Percentiles rank a stretch among this genome's conserved stretches.
Conservation (phyloP, 53 echinoderm and acorn worm species). For the Holothuria leucospilota region DNA sequence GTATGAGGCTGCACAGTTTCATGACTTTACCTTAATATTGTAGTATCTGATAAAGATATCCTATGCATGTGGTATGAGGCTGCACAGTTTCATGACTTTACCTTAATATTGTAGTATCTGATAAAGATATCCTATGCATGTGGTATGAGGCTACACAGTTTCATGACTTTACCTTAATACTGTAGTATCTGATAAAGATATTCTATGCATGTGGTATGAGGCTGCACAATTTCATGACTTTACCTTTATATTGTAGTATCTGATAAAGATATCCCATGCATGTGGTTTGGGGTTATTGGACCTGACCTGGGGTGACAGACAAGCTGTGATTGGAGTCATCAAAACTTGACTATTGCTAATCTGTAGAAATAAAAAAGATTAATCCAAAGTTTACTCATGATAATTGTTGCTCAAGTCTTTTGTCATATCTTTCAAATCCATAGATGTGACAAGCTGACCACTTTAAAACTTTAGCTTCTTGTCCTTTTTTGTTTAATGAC, state of each 20-base stretch:
- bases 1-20: slow-evolving; percentile 19
- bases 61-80: slow-evolving; percentile 77
- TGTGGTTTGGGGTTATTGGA: slow-evolving; percentile 67
- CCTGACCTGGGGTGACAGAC: slow-evolving; percentile 71
- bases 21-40: slow-evolving; percentile 82
- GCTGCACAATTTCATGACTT: neutral
- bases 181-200: slow-evolving; percentile 78
- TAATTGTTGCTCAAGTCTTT: neutral
- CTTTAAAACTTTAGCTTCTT: no score
- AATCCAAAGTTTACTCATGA: neutral
- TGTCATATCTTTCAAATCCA: no score
- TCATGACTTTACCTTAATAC: slow-evolving; percentile 76
- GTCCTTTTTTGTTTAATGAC: no score
- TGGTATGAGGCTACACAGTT: slow-evolving; percentile 26
- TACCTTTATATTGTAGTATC: slow-evolving; percentile 96
- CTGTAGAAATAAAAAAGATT: slow-evolving; percentile 29
- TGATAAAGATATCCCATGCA: slow-evolving; percentile 86
- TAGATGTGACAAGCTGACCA: no score
- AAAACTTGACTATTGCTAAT: slow-evolving; percentile 78
- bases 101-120: slow-evolving; percentile 91
- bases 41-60: slow-evolving; percentile 86
- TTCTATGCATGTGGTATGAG: slow-evolving; percentile 81
- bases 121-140: slow-evolving; percentile 87
- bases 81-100: neutral
- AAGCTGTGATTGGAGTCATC: slow-evolving; percentile 92